phyloP scores from a whole-genome alignment of 2,797 vertebrate genomes.

The Falco novaeseelandiae region DNA sequence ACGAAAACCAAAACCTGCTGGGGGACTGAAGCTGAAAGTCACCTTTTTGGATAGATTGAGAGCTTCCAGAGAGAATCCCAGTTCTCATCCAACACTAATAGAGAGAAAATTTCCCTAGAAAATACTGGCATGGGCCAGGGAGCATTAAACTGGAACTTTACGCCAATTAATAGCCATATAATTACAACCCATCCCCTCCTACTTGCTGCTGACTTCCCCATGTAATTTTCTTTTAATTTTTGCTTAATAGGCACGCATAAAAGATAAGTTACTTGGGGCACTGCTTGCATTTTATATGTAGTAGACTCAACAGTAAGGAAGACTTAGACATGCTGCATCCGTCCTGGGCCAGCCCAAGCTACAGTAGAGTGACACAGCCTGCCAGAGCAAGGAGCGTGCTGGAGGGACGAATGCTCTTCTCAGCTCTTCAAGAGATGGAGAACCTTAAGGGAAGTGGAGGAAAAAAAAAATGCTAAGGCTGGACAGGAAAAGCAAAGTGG shows the following conservation, averaged over 20 bases:
- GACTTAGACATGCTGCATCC: background rate
- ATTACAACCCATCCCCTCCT: conserved; percentile 10
- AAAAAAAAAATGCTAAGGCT: background rate
- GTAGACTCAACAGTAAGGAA: background rate
- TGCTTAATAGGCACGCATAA: conserved; percentile 3
- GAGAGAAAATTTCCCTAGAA: conserved; percentile 39
- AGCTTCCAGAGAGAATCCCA: background rate
- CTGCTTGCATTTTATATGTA: background rate
- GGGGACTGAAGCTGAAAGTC: background rate
- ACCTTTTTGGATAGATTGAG: background rate
- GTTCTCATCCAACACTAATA: conserved; percentile 17
- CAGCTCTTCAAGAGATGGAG: background rate
- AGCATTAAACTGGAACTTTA: conserved; percentile 12
- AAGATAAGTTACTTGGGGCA: background rate
- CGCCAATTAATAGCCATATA: background rate
- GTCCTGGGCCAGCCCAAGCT: background rate
- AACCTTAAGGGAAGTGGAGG: background rate
- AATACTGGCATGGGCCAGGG: background rate
- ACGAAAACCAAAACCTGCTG: background rate
- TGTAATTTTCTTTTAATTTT: conserved; percentile 54
- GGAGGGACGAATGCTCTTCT: background rate
- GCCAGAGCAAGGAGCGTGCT: rapidly evolving
- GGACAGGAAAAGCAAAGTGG: background rate
- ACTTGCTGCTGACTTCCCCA: background rate
- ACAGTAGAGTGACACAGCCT: background rate